These are phyloP conservation scores for Pollenia angustigena DNA, from an alignment of 2,888 invertebrate species.

Conservation along the genomic window DNA sequence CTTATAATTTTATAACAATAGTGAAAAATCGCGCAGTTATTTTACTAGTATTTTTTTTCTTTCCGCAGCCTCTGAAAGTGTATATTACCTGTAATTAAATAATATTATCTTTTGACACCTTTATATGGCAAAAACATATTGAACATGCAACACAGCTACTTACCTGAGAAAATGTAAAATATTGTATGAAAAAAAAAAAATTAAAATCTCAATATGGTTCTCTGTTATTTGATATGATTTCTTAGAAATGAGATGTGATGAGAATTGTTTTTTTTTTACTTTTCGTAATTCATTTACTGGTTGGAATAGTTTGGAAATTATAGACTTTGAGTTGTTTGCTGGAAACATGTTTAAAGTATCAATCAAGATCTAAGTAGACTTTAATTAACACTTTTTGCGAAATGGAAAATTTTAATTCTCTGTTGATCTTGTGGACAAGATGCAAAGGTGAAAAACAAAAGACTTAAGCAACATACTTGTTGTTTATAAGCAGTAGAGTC, in stretches of 20 bases:
- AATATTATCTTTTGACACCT: slow-evolving; percentile 70
- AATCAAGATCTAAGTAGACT: slow-evolving; percentile 44
- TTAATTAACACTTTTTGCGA: slow-evolving; percentile 23
- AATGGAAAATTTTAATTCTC: not conserved
- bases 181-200: slow-evolving; percentile 13
- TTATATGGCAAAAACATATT: slow-evolving; percentile 49
- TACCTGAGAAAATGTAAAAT: slow-evolving; percentile 43
- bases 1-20: slow-evolving; percentile 37
- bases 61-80: slow-evolving; percentile 14
- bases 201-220: slow-evolving; percentile 49
- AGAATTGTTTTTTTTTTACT: slow-evolving; percentile 21
- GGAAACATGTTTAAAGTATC: slow-evolving; percentile 40
- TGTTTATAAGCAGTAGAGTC: too few species aligned
- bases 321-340: slow-evolving; percentile 5
- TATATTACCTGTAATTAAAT: slow-evolving; percentile 69
- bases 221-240: slow-evolving; percentile 49
- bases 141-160: slow-evolving; percentile 59
- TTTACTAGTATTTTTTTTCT: not conserved
- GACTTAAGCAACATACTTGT: slow-evolving; percentile 17
- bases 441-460: not conserved
- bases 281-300: slow-evolving; percentile 33
- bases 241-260: slow-evolving; percentile 46
- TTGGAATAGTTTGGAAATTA: slow-evolving; percentile 28
- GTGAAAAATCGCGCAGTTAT: slow-evolving; percentile 41
- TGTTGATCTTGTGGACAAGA: not conserved